phyloP scores from a whole-genome alignment of 2,113 vertebrate genomes.

The Perca schrenkii region DNA sequence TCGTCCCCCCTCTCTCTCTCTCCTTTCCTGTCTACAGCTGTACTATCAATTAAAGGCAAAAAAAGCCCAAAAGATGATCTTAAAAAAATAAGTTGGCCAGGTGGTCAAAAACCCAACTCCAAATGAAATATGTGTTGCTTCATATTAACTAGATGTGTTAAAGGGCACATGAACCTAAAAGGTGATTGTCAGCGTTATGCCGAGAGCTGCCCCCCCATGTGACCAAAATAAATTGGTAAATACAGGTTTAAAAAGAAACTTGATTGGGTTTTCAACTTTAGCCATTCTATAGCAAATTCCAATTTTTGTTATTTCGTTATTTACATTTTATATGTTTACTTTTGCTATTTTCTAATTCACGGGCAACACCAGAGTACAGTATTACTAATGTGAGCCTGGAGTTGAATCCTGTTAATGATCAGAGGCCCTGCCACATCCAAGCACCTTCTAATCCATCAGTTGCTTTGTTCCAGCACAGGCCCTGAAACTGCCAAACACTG shows the following conservation, averaged over 20 bases:
- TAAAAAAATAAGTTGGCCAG: too few relatives aligned
- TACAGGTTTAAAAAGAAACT: background rate
- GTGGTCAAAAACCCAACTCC: background rate
- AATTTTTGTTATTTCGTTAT: background rate
- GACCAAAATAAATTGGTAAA: background rate
- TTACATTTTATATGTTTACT: background rate
- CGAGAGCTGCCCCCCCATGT: background rate
- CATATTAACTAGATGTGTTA: background rate
- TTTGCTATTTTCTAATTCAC: background rate
- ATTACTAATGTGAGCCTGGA: conserved; percentile 15
- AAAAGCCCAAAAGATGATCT: too few relatives aligned
- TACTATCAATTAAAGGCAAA: too few relatives aligned
- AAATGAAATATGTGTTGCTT: background rate
- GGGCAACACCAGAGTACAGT: background rate
- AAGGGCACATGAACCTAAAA: background rate
- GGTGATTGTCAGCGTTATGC: background rate
- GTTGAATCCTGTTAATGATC: conserved; percentile 30
- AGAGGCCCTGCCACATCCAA: conserved; percentile 27
- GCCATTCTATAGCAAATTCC: background rate
- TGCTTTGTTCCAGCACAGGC: conserved; percentile 4
- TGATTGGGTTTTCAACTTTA: background rate
- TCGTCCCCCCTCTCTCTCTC: too few relatives aligned
- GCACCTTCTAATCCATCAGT: conserved; percentile 58
- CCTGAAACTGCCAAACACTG: conserved; percentile 5
- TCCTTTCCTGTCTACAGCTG: too few relatives aligned